Evolutionary conservation across 2,113 vertebrate genomes (phyloP).

Genomic region (Gobio gobio): DNA sequence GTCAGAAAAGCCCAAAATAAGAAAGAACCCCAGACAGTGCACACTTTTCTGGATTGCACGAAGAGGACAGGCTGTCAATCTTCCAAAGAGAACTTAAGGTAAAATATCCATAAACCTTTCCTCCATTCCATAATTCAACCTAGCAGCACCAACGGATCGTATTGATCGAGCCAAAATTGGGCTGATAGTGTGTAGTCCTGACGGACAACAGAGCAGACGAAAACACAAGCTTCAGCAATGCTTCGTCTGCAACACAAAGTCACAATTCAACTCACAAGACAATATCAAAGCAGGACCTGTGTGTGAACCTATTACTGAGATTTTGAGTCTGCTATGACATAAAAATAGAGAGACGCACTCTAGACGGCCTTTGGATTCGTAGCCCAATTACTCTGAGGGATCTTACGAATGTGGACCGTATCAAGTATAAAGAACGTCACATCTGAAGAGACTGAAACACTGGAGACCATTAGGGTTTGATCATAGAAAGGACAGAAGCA

Average conservation of each 20-base stretch:
- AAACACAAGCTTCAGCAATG: not conserved
- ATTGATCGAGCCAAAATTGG: too few relatives aligned
- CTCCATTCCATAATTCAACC: too few relatives aligned
- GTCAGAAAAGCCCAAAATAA: too few relatives aligned
- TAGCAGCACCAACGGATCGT: too few relatives aligned
- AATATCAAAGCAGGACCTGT: not conserved
- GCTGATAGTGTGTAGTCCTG: too few relatives aligned
- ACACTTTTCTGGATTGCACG: too few relatives aligned
- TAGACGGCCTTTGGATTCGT: not conserved
- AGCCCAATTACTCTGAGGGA: slow-evolving; percentile 6
- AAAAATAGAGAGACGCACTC: not conserved
- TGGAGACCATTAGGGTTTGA: slow-evolving; percentile 7
- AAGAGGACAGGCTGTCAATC: too few relatives aligned
- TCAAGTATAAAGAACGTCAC: not conserved
- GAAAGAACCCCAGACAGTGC: too few relatives aligned
- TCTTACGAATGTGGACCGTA: not conserved
- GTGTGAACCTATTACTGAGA: not conserved
- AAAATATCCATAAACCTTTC: too few relatives aligned
- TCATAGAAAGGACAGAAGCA: not conserved
- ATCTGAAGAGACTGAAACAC: slow-evolving; percentile 4
- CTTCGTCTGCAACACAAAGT: not conserved
- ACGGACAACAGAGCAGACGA: not conserved
- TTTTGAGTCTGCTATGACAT: not conserved
- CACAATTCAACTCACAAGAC: not conserved
- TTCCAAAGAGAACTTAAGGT: too few relatives aligned